Evolutionary conservation across 1,140 invertebrate species (phyloP).

Genomic region (Dinothrombium tinctorium): DNA sequence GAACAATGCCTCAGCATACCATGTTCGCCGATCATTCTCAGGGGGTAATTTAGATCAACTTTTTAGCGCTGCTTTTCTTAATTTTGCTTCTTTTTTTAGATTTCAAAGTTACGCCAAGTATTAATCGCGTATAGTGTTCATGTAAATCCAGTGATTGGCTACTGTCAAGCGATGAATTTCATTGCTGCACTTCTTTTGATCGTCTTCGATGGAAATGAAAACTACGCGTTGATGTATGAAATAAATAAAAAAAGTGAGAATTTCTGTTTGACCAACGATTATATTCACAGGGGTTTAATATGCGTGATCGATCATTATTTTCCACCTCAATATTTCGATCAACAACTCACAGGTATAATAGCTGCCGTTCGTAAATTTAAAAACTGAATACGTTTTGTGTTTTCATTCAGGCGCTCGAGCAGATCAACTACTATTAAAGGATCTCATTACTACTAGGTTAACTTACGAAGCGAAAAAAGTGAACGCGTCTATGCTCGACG

Average conservation of each 20-base stretch:
- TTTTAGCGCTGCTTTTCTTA: not conserved
- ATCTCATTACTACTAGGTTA: not conserved
- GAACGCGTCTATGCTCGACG: not conserved
- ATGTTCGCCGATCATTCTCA: conserved; percentile 1
- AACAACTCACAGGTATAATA: conserved; percentile 4
- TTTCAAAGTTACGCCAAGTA: not conserved
- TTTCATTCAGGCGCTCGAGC: conserved; percentile 1
- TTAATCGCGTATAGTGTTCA: conserved; percentile 7
- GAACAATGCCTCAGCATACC: conserved; percentile 4
- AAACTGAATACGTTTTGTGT: not conserved
- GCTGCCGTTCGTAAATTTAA: not conserved
- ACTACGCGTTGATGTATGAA: conserved; percentile 3
- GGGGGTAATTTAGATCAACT: not conserved
- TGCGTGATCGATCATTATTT: conserved; percentile 5
- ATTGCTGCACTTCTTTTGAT: conserved; percentile 4
- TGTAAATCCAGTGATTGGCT: conserved; percentile 6
- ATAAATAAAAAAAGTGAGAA: not conserved
- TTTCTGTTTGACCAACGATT: not conserved
- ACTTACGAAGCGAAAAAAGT: not conserved
- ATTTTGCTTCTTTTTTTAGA: not conserved
- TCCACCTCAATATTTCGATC: conserved; percentile 4
- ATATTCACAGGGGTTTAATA: conserved; percentile 1
- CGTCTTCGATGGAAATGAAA: conserved; percentile 4
- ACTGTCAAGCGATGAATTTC: conserved; percentile 9
- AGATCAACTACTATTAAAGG: conserved; percentile 6